Base-by-base conservation (phyloP, 2,113 vertebrate species). In the Poeciliopsis turrubarensis region DNA sequence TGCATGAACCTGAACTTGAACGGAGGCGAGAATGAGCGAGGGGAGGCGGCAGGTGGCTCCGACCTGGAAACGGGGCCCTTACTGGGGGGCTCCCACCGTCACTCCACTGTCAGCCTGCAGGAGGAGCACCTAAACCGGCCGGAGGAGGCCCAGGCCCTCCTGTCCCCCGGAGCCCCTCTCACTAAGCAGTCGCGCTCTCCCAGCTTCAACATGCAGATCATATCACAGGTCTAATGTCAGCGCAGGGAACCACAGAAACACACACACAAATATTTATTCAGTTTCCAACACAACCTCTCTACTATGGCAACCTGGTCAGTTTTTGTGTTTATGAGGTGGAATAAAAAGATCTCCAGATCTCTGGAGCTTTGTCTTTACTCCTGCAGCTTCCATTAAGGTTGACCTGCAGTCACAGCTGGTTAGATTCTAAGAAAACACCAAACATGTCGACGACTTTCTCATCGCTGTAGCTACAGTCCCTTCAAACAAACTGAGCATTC, bases 151-250 rank as follows among this genome's bases (percentile, higher is more conserved):
- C 92, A 96, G 94, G 95, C 97, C 92, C 90, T 96, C 93, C 87
- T 96, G 93, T 88, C 94, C 87, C 91, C 97, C 27, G 97, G 96
- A 89, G 91, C 95, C 60, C 97, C 97, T 65, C 95, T 99, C 75
- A 97, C 95, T 87, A 97, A 96, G 94, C 96, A 98, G 95, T 98
- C 97, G 78, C 96, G 97, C 90, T 99, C 98, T 78, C 98, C 97
- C 85, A 99, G 98, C 93, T 99, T 99, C 94, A 99, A 98, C 96
- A 98, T 99, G 97, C 98, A 99, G 95, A 95, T 99, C 91, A 97
- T 99, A 95, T 99, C 98, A 88, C 98, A 99, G 94, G 97, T 99
- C 91, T 99, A 97, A 89, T 34, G 37, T 75, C 69, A 75, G 57
- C 60, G 65, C 69, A 82, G 83, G 78, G 27, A 63, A 34, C 22